Base-by-base conservation (phyloP, 2,888 invertebrate genomes). In the Harpalus rufipes region DNA sequence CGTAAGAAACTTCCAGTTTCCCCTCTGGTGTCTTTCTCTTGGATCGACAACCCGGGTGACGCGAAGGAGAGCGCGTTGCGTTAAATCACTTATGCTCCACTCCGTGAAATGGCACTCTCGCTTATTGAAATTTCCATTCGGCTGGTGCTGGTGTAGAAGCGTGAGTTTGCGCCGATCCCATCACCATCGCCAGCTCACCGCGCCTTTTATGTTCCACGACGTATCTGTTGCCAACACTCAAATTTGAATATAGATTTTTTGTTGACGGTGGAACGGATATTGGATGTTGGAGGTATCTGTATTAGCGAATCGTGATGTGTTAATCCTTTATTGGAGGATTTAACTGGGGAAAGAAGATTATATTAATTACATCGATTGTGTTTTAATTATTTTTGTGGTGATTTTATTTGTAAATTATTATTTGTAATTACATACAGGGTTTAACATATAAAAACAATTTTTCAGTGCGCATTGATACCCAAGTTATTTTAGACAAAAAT, bases 51-150 rank as follows among this genome's bases (percentile, higher is more conserved):
- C 72, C 41, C 41, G 14, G 32, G 39, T 72, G 16, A 72, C 72
- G 14, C 16, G n/a, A 41, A 16, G 65, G 3, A n/a, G 65, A 18
- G 14, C 39, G 44, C 61, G 63, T 41, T 12, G 65, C 56, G 81
- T 56, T 81, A 81, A 81, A 81, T 81, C 81, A 81, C 81, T 68
- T 81, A 78, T 58, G 78, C 51, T 68, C 68, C 68, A 44, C 56
- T 81, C 56, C 81, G 81, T 81, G 81, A 72, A 68, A 81, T 72
- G 68, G 51, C 72, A 81, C 81, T 81, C 72, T 32, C 44, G 68
- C 39, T 68, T 81, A 81, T 81, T 81, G 81, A 81, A 81, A 81
- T 81, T 81, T 81, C 39, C 81, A 68, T 81, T 51, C 68, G 18
- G 68, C 72, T 65, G 65, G 32, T 65, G 65, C 44, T 18, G 41